phyloP scores from a whole-genome alignment of 2,797 vertebrate genomes.

The Sibirionetta formosa region DNA sequence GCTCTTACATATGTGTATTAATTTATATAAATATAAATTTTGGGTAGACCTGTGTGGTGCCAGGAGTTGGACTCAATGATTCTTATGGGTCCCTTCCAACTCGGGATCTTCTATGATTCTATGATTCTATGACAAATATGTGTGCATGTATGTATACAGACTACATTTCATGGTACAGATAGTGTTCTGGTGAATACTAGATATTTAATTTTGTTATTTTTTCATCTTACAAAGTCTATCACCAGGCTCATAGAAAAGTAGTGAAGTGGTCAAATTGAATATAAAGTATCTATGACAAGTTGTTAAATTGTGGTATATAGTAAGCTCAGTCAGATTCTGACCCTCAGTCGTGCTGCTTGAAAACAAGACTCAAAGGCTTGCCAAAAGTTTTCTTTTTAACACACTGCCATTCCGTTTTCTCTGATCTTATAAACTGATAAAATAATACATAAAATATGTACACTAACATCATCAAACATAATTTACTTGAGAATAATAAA shows the following conservation, averaged over 20 bases:
- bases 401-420: fast-evolving
- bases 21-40: background rate
- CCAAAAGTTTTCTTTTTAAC: background rate
- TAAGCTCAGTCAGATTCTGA: background rate
- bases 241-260: background rate
- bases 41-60: too few relatives aligned
- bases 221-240: background rate
- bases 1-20: background rate
- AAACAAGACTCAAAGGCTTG: background rate
- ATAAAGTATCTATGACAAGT: background rate
- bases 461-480: background rate
- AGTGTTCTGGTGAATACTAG: background rate
- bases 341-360: background rate
- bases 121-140: too few relatives aligned
- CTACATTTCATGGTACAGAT: background rate
- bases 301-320: background rate
- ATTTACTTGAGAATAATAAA: background rate
- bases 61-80: too few relatives aligned
- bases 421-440: background rate
- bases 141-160: background rate
- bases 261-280: background rate
- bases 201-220: background rate
- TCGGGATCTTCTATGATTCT: too few relatives aligned
- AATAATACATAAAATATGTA: background rate
- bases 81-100: too few relatives aligned